Base-by-base conservation (phyloP, 2,113 vertebrate species). In the Corvus moneduloides region DNA sequence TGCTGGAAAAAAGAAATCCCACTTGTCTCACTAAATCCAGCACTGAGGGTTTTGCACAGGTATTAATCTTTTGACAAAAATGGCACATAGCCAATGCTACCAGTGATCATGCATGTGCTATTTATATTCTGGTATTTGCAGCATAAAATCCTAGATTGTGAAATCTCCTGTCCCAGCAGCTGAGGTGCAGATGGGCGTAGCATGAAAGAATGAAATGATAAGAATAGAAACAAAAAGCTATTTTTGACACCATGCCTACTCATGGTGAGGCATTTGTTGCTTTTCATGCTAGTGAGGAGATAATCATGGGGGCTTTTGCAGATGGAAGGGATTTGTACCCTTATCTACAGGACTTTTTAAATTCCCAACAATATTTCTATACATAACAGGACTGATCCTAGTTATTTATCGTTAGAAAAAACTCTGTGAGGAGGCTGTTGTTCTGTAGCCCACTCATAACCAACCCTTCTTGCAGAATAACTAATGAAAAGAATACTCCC, bases 151-250 rank as follows among this genome's bases (percentile, higher is more conserved):
- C 66, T 64, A 43, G 54, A 56, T 22, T 23, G 27, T 94, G 71
- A 89, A 77, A 61, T 62, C 64, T 90, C 33, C 46, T 81, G 32
- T 85, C 84, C 84, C 54, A 93, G 56, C 41, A 87, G 81, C 75
- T 96, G 89, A 93, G 74, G 81, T 96, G 54, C 84, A 91, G 84
- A 84, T 89, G 84, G 87, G 41, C n/a, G 58, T 91, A 76, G 62
- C 9, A 16, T 89, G 87, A 94, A 93, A 91, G 81, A 94, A 93
- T 16, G 49, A 76, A 89, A 22, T 11, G 33, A 72, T 91, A 79
- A 87, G 71, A 93, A 96, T 91, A 94, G 95, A 82, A 91, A 54
- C 11, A 76, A 78, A 84, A 77, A 21, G n/a, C 37, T 96, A 87
- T 93, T 94, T 95, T 91, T 89, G 39, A 84, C 48, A 66, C 22